Base-by-base conservation (phyloP, 2,888 invertebrate species). In the Lacanobia wlatinum region DNA sequence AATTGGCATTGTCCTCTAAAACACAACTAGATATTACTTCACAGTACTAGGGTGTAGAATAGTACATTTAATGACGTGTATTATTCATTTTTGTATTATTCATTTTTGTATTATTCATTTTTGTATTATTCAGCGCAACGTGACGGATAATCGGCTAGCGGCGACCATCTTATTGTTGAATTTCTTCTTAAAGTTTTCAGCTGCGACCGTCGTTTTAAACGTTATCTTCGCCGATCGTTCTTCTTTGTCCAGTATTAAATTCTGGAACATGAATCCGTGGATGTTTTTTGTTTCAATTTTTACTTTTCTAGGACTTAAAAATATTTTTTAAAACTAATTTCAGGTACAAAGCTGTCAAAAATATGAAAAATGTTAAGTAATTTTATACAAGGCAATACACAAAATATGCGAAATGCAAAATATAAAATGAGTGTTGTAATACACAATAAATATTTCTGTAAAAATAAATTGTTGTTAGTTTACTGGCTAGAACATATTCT, bases 141-240 rank as follows among this genome's bases (percentile, higher is more conserved):
- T 87, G 78, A 96, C 96, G 48, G 92, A 85, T 14, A 96, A 89
- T 34, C 94, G 85, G 90, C 96, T 95, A 16, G 96, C 96, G 12
- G 96, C 95, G 0, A 96, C 96, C 95, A 96, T 95, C 86, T 96
- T 95, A 88, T 93, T 94, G 87, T 96, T 92, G 84, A 96, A 96
- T 79, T 96, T 96, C 88, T 90, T 93, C 87, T 92, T 93, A 86
- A 96, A 96, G 12, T 72, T 90, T 64, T 94, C 94, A 0, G 96
- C 96, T 0, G 95, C 96, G 7, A 65, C 70, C 0, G 92, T 83
- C 0, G 91, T 91, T 84, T 92, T 94, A 91, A 96, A 96, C 0
- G 92, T 91, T 10, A 96, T 92, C 73, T 92, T 93, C 52, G 96
- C 96, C 68, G 89, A 92, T 67, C 96, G 89, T 7, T 92, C 93